These are phyloP conservation scores for Chymomyza caudatula DNA, from an alignment of 2,888 invertebrate species.

Conservation along the genomic window DNA sequence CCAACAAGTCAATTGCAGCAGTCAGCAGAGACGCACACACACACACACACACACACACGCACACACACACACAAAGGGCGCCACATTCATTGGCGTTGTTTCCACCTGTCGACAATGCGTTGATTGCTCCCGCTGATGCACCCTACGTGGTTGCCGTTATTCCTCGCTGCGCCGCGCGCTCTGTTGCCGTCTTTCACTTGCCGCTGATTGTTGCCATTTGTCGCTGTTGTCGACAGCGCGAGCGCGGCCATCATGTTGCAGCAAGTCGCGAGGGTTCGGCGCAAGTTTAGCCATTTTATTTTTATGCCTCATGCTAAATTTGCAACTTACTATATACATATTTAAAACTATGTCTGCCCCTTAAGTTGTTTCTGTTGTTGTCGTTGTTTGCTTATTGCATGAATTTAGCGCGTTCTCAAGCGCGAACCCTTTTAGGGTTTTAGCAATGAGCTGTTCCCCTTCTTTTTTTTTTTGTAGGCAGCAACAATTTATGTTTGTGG, in stretches of 20 bases:
- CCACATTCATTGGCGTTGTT: slow-evolving; percentile 59
- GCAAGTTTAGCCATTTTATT: slow-evolving; percentile 26
- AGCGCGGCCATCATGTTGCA: slow-evolving; percentile 16
- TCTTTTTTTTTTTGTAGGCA: slow-evolving; percentile 27
- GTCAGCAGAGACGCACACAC: slow-evolving; percentile 13
- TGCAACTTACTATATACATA: background rate
- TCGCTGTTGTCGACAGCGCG: slow-evolving; percentile 4
- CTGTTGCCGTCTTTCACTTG: slow-evolving; percentile 13
- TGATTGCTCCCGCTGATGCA: slow-evolving; percentile 57
- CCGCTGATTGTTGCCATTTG: slow-evolving; percentile 63
- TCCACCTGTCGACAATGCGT: slow-evolving; percentile 64
- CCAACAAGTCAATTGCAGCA: slow-evolving; percentile 19
- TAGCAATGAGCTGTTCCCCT: slow-evolving; percentile 7
- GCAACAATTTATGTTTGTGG: slow-evolving; percentile 44
- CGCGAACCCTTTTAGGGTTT: slow-evolving; percentile 12
- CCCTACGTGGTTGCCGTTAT: slow-evolving; percentile 17
- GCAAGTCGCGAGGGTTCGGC: slow-evolving; percentile 2
- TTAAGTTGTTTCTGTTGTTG: slow-evolving; percentile 19
- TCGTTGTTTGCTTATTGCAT: slow-evolving; percentile 45
- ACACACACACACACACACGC: slow-evolving; percentile 13
- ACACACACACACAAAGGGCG: slow-evolving; percentile 17
- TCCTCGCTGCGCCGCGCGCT: slow-evolving; percentile 1
- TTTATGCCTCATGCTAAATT: background rate
- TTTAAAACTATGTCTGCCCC: slow-evolving; percentile 9
- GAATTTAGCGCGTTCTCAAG: slow-evolving; percentile 53